A percentile compares a stretch with the other conserved stretches of the same genome.
These are phyloP conservation scores for Epiblema foenella DNA, from an alignment of 2,888 invertebrate species.

Conservation along the genomic window DNA sequence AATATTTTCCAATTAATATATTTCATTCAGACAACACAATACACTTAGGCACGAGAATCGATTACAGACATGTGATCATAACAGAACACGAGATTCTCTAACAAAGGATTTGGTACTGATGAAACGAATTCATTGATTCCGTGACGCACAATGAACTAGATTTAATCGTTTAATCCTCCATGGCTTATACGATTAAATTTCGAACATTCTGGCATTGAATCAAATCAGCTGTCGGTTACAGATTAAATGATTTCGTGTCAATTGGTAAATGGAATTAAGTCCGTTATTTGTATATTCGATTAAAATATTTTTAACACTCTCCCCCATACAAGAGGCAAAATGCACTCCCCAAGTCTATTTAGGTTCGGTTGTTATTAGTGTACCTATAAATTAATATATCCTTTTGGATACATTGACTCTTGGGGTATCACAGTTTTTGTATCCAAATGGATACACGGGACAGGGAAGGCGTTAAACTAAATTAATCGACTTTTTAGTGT, in stretches of 20 bases:
- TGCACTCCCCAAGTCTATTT: no score
- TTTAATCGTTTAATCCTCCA: neutral
- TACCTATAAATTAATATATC: no score
- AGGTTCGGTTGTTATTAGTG: no score
- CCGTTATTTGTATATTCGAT: neutral
- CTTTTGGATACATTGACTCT: no score
- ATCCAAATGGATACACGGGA: no score
- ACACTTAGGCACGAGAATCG: slow-evolving; percentile 48
- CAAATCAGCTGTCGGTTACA: slow-evolving; percentile 3
- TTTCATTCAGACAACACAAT: slow-evolving; percentile 47
- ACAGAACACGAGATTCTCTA: slow-evolving; percentile 13
- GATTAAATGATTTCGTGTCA: neutral
- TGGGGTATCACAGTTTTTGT: no score
- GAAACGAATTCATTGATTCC: slow-evolving; percentile 11
- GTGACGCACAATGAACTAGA: neutral
- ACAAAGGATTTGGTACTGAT: slow-evolving; percentile 13
- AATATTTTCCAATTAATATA: neutral
- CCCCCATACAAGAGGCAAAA: no score
- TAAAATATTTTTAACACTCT: no score
- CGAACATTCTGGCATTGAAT: neutral
- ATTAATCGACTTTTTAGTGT: no score
- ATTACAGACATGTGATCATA: slow-evolving; percentile 5
- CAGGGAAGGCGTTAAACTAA: no score
- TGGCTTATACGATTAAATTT: neutral
- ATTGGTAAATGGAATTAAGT: neutral